phyloP scores from a whole-genome alignment of 1,140 invertebrate genomes.

The Philotrypesis tridentata region DNA sequence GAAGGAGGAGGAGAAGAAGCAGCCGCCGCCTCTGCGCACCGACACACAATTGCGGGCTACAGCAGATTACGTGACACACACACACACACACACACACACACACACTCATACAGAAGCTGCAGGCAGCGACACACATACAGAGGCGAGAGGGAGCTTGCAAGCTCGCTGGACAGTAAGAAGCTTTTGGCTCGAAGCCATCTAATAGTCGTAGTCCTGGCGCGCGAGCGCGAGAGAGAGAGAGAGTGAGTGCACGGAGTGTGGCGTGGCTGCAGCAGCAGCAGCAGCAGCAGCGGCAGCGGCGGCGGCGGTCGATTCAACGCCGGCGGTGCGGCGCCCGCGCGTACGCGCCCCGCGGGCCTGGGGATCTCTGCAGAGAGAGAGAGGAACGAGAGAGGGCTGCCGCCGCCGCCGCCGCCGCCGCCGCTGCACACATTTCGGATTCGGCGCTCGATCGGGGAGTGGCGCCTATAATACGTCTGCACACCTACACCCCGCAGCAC shows the following conservation, averaged over 20 bases:
- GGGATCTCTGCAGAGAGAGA: conserved; percentile 33
- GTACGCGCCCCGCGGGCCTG: conserved; percentile 41
- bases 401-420: no score
- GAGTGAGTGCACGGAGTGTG: no score
- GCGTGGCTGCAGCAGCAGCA: conserved; percentile 41
- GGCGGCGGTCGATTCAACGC: conserved; percentile 50
- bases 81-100: neutral
- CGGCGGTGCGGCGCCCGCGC: conserved; percentile 46
- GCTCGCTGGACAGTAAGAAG: conserved; percentile 44
- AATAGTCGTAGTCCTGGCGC: conserved; percentile 41
- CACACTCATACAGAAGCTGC: no score
- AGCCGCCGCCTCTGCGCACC: neutral
- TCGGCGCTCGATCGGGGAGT: conserved; percentile 48
- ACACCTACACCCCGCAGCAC: neutral
- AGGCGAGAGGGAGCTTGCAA: conserved; percentile 7
- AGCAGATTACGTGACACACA: neutral
- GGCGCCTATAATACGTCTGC: conserved; percentile 38
- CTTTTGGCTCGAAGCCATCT: conserved; percentile 50
- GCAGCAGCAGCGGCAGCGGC: no score
- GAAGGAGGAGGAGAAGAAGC: neutral
- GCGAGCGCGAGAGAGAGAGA: no score
- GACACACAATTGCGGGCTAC: neutral
- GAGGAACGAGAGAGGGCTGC: neutral
- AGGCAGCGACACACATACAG: no score
- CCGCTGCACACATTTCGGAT: conserved; percentile 19